These are phyloP conservation scores for Zapus hudsonius DNA, from an alignment of 2,113 vertebrate genomes.

Conservation along the genomic window DNA sequence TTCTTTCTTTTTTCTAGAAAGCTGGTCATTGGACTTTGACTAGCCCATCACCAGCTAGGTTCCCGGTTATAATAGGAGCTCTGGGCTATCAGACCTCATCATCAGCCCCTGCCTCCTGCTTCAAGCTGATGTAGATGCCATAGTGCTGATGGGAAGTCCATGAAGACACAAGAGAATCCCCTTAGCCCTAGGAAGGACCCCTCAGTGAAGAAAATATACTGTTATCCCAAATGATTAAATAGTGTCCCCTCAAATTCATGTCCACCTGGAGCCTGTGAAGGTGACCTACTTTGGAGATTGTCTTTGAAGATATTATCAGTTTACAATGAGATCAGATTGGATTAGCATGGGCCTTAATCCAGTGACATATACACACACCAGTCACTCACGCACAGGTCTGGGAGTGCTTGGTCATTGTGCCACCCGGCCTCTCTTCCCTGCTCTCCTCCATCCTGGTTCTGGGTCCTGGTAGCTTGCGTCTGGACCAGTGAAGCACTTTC, in stretches of 20 bases:
- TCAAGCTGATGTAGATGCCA: background rate
- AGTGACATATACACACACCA: background rate
- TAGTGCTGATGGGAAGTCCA: background rate
- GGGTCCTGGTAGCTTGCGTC: background rate
- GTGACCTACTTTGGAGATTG: background rate
- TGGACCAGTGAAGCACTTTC: background rate
- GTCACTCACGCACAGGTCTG: background rate
- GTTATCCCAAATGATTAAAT: background rate
- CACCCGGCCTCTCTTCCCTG: background rate
- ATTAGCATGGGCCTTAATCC: background rate
- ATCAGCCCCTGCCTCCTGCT: background rate
- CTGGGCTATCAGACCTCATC: background rate
- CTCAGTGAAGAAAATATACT: background rate
- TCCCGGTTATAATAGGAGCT: background rate
- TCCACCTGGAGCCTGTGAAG: background rate
- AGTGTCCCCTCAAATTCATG: background rate
- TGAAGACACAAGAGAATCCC: background rate
- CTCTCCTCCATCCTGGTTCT: no score
- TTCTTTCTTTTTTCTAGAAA: background rate
- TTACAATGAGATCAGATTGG: background rate
- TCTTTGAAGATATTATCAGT: constrained; percentile 3
- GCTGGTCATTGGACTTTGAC: background rate
- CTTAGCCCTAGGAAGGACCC: background rate
- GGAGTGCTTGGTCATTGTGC: background rate
- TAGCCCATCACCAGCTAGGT: background rate